A percentile compares a stretch with the other conserved stretches of the same genome.
Evolutionary conservation across 2,888 invertebrate genomes (phyloP).

Genomic region (Spodoptera exigua): DNA sequence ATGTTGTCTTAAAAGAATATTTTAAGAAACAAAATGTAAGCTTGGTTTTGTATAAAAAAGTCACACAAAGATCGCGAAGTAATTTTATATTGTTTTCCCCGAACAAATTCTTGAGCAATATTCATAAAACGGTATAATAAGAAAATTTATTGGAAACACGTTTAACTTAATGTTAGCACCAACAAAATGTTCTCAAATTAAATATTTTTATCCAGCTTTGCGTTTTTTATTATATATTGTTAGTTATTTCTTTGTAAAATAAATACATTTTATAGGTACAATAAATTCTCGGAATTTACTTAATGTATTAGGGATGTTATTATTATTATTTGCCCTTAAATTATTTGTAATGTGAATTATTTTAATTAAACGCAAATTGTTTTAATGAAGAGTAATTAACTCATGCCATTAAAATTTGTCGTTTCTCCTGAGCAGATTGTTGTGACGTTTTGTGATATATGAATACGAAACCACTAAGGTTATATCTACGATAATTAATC

Average conservation of each 20-base stretch:
- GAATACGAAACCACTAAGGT: constrained; percentile 3
- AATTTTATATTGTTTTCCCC: constrained; percentile 24
- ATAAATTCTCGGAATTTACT: no score
- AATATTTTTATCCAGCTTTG: constrained; percentile 54
- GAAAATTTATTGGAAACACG: constrained; percentile 64
- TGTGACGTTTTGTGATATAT: constrained; percentile 21
- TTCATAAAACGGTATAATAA: constrained; percentile 53
- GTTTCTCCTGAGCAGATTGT: constrained; percentile 34
- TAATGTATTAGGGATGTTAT: constrained; percentile 8
- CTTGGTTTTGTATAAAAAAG: constrained; percentile 1
- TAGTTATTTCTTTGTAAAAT: constrained; percentile 41
- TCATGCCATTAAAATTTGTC: constrained; percentile 38
- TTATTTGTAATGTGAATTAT: constrained; percentile 21
- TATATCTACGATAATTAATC: constrained; percentile 1
- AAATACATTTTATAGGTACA: constrained; percentile 13
- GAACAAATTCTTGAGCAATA: constrained; percentile 19
- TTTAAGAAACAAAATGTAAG: not conserved
- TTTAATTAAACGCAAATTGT: not conserved
- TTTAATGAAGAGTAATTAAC: constrained; percentile 34
- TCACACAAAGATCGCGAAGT: constrained; percentile 11
- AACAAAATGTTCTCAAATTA: constrained; percentile 50
- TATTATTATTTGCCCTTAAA: constrained; percentile 45
- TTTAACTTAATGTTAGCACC: constrained; percentile 62
- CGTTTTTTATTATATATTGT: constrained; percentile 49
- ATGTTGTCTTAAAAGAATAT: constrained; percentile 1